phyloP scores from a whole-genome alignment of 53 echinoderm and acorn worm genomes.

The Temnopleurus reevesii region DNA sequence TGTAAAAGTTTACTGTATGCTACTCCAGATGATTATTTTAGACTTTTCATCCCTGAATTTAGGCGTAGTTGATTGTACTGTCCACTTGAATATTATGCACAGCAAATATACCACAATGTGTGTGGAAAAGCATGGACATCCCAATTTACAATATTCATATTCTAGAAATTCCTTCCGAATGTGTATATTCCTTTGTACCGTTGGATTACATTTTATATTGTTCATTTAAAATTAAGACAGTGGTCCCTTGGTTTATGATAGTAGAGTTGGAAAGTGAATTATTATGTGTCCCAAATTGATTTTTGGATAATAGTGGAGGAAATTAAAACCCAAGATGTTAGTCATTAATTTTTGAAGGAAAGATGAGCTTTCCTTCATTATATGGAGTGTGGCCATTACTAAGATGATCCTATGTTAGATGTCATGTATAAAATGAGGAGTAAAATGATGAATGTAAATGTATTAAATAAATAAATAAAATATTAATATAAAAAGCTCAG shows the following conservation, averaged over 20 bases:
- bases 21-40: too few species aligned
- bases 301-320: not conserved
- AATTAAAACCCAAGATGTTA: not conserved
- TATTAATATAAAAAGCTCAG: conserved; percentile 32
- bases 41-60: too few species aligned
- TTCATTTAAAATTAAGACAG: not conserved
- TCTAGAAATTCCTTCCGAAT: too few species aligned
- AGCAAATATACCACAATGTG: too few species aligned
- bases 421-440: not conserved
- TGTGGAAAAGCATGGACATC: too few species aligned
- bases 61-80: too few species aligned
- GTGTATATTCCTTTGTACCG: too few species aligned
- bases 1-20: too few species aligned
- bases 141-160: too few species aligned
- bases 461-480: conserved; percentile 21
- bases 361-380: not conserved
- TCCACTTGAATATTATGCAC: too few species aligned
- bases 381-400: not conserved
- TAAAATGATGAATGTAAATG: conserved; percentile 26
- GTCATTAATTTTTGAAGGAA: not conserved
- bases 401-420: conserved; percentile 11
- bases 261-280: not conserved
- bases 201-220: too few species aligned
- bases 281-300: not conserved
- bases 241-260: not conserved